Percentiles rank a stretch among this genome's conserved stretches.
phyloP scores from a whole-genome alignment of 2,113 vertebrate genomes.

The Irena cyanogastra region DNA sequence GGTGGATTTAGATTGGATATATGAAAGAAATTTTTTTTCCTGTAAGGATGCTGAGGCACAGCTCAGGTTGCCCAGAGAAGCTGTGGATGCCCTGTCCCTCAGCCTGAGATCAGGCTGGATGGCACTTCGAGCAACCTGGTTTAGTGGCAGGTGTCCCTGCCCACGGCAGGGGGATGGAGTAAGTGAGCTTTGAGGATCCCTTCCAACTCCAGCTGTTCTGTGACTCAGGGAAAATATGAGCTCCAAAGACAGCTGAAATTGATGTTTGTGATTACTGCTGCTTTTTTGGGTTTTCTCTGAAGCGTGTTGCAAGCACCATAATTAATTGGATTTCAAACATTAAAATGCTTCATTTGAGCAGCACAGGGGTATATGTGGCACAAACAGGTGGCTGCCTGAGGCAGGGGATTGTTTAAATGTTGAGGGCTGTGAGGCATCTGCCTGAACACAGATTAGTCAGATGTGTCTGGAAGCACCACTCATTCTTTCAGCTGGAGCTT shows the following conservation, averaged over 20 bases:
- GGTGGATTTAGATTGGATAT: not conserved
- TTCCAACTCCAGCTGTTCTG: not conserved
- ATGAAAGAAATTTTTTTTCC: not conserved
- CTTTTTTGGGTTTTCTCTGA: not conserved
- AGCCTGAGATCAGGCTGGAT: not conserved
- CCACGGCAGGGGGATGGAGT: not conserved
- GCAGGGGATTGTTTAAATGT: not conserved
- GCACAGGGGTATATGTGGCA: not conserved
- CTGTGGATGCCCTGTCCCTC: not conserved
- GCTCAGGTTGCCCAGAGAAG: not conserved
- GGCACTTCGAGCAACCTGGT: not conserved
- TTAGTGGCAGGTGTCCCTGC: not conserved
- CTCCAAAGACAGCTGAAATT: not conserved
- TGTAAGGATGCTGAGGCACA: fast-evolving
- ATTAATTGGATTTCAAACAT: conserved; percentile 25
- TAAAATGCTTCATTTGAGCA: not conserved
- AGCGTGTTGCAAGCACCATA: not conserved
- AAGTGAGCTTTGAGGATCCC: not conserved
- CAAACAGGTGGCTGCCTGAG: not conserved
- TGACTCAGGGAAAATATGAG: not conserved
- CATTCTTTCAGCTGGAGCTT: not conserved
- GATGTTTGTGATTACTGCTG: not conserved
- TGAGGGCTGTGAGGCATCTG: not conserved
- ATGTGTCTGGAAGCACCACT: not conserved
- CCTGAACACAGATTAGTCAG: not conserved